Percentiles rank a stretch among this genome's conserved stretches.
Conservation (phyloP, 2,888 invertebrate genomes). For the Stenurella melanura region DNA sequence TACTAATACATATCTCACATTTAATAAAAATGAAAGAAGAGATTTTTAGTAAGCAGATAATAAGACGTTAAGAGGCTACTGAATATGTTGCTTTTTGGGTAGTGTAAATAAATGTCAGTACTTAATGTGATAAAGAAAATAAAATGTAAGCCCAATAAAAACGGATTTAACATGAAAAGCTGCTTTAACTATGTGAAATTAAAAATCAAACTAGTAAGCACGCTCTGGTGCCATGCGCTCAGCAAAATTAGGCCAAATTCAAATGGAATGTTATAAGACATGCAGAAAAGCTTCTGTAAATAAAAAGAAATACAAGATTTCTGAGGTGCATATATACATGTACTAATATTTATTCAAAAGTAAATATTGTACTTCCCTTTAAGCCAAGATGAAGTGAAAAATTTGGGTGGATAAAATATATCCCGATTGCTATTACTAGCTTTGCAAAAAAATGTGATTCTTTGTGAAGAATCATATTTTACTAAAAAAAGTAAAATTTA, state of each 20-base stretch:
- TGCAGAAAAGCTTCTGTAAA: conserved; percentile 28
- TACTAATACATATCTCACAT: neutral
- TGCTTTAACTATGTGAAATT: conserved; percentile 52
- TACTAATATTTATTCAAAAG: conserved; percentile 12
- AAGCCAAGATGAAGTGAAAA: conserved; percentile 37
- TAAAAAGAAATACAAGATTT: conserved; percentile 38
- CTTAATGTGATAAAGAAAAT: conserved; percentile 32
- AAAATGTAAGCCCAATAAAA: conserved; percentile 63
- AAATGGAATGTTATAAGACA: conserved; percentile 52
- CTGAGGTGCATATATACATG: neutral
- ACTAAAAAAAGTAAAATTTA: neutral
- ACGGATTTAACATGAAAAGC: conserved; percentile 64
- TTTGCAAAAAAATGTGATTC: neutral
- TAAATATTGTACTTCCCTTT: conserved; percentile 39
- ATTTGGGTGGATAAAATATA: conserved; percentile 35
- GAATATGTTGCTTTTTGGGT: conserved; percentile 10
- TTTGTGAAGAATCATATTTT: neutral
- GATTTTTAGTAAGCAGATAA: neutral
- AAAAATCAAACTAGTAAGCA: conserved; percentile 37
- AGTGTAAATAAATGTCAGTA: conserved; percentile 42
- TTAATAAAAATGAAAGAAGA: neutral
- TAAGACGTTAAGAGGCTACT: neutral
- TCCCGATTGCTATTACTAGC: conserved; percentile 18
- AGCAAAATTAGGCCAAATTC: conserved; percentile 40
- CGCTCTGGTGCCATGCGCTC: conserved; percentile 39